These are phyloP conservation scores for Rhinichthys osculus DNA, from an alignment of 2,797 vertebrate species.

Conservation along the genomic window DNA sequence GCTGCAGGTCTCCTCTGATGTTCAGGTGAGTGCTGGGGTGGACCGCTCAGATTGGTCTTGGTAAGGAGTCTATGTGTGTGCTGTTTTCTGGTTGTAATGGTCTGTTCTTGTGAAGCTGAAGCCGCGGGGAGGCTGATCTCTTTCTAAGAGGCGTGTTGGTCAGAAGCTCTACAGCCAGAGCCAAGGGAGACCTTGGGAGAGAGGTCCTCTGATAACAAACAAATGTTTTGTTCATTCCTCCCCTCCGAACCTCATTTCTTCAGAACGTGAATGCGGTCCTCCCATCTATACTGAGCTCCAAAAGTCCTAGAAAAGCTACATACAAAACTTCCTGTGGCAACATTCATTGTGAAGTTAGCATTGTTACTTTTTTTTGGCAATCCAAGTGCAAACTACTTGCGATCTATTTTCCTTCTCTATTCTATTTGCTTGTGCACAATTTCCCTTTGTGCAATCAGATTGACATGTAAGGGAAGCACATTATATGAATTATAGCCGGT, in stretches of 20 bases:
- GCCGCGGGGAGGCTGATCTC: conserved; percentile 20
- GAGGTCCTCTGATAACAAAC: conserved; percentile 62
- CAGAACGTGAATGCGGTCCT: conserved; percentile 8
- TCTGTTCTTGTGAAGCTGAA: conserved; percentile 40
- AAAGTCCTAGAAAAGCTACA: conserved; percentile 9
- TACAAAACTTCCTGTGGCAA: neutral
- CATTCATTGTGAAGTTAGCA: neutral
- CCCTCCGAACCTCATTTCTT: conserved; percentile 34
- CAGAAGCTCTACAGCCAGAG: conserved; percentile 42
- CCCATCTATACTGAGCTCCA: conserved; percentile 19
- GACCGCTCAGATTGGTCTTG: neutral
- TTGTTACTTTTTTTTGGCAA: neutral
- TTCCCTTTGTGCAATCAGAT: neutral
- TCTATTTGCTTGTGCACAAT: neutral
- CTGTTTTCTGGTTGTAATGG: conserved; percentile 28
- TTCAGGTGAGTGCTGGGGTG: conserved; percentile 15
- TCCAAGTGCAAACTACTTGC: neutral
- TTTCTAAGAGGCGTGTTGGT: conserved; percentile 46
- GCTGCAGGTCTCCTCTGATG: neutral
- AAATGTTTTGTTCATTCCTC: conserved; percentile 56
- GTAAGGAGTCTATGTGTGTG: conserved; percentile 1
- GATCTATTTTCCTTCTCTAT: neutral
- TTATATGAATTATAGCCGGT: neutral
- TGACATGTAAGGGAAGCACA: neutral
- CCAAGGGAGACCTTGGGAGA: conserved; percentile 65